Evolutionary conservation across 2,888 invertebrate genomes (phyloP).

Genomic region (Ectemnius cavifrons): DNA sequence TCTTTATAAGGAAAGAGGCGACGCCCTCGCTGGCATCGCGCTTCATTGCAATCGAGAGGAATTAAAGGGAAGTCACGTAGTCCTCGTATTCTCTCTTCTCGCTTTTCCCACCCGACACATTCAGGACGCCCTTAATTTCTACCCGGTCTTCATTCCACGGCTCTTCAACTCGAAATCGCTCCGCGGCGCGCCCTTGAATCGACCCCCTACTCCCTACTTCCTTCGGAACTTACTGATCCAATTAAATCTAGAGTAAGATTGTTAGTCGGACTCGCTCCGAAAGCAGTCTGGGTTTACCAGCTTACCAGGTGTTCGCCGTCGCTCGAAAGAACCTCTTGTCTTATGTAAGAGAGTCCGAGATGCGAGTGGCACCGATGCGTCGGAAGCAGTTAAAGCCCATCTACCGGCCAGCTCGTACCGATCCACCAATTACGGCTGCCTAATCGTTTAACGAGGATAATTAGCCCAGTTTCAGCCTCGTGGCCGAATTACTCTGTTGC

Average conservation of each 20-base stretch:
- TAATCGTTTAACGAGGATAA: conserved; percentile 47
- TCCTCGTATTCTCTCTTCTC: background rate
- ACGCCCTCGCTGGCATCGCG: background rate
- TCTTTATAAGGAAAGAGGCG: background rate
- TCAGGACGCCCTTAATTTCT: background rate
- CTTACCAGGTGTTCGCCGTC: background rate
- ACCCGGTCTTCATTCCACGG: background rate
- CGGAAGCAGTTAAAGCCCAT: conserved; percentile 50
- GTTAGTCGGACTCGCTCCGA: too few relatives aligned
- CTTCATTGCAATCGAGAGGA: background rate
- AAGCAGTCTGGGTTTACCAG: too few relatives aligned
- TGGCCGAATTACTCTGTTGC: conserved; percentile 21
- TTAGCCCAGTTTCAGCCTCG: conserved; percentile 32
- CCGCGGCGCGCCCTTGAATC: background rate
- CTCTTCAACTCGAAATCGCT: background rate
- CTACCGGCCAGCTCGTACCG: conserved; percentile 18
- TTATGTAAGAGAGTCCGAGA: background rate
- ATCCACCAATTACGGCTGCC: conserved; percentile 18
- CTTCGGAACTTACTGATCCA: background rate
- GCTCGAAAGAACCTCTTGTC: background rate
- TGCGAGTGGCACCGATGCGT: conserved; percentile 49
- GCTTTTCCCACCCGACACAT: background rate
- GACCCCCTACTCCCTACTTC: background rate
- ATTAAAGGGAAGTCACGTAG: conserved; percentile 4
- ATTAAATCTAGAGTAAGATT: background rate